Percentiles rank a stretch among this genome's conserved stretches.
Evolutionary conservation across 2,113 vertebrate genomes (phyloP).

Genomic region (Channa argus): DNA sequence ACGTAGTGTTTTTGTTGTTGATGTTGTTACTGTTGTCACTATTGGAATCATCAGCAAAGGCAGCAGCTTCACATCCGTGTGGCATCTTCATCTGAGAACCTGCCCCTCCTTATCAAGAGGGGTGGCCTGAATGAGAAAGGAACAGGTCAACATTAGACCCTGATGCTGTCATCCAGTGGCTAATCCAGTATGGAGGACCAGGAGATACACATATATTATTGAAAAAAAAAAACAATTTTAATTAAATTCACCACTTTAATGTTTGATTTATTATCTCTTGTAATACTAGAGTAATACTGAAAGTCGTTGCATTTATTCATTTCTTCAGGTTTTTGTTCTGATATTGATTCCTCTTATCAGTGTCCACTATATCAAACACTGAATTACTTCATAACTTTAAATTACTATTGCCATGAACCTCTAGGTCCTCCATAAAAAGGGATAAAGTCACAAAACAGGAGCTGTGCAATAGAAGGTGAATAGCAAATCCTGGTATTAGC

Average conservation of each 20-base stretch:
- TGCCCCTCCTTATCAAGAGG: conserved; percentile 99
- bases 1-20: conserved; percentile 25
- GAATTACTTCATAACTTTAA: neutral
- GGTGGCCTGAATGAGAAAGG: conserved; percentile 88
- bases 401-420: neutral
- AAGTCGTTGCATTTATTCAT: no score
- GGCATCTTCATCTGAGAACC: conserved; percentile 99
- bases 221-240: no score
- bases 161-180: neutral
- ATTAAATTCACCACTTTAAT: no score
- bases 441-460: conserved; percentile 33
- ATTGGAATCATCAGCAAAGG: conserved; percentile 36
- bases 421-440: conserved; percentile 33
- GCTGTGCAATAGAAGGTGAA: conserved; percentile 5
- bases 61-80: conserved; percentile 93
- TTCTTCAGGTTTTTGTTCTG: neutral
- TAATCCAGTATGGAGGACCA: conserved; percentile 37
- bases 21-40: conserved; percentile 48
- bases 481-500: conserved; percentile 5
- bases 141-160: conserved; percentile 9
- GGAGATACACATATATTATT: neutral
- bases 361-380: neutral
- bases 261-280: no score
- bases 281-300: no score
- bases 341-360: conserved; percentile 15